Evolutionary conservation across 2,797 vertebrate genomes (phyloP).

Genomic region (Pangasius sanitwongsei): DNA sequence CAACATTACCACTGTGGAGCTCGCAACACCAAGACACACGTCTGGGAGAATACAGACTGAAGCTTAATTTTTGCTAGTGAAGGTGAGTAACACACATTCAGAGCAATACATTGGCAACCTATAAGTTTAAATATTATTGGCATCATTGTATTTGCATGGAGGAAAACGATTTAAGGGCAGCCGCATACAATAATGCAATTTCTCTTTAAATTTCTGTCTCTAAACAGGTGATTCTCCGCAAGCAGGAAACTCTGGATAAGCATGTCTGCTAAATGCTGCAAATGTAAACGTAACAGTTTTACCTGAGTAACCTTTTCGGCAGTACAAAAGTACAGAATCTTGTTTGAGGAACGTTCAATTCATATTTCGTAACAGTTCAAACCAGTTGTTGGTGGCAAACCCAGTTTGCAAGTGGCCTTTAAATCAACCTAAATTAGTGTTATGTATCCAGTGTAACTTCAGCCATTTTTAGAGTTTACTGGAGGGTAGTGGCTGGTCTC

Average conservation of each 20-base stretch:
- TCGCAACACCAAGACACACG: not conserved
- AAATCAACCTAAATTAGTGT: not conserved
- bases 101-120: not conserved
- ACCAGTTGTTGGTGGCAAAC: not conserved
- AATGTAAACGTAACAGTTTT: not conserved
- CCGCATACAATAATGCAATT: not conserved
- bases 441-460: not conserved
- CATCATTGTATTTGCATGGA: not conserved
- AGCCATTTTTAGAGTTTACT: not conserved
- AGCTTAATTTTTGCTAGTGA: not conserved
- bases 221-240: not conserved
- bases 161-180: not conserved
- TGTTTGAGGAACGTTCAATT: not conserved
- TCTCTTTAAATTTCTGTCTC: not conserved
- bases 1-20: not conserved
- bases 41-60: not conserved
- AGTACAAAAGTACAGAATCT: not conserved
- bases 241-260: not conserved
- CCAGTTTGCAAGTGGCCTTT: not conserved
- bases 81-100: not conserved
- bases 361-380: not conserved
- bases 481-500: not conserved
- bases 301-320: not conserved
- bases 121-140: not conserved
- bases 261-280: not conserved